Percentiles rank a stretch among this genome's conserved stretches.
Evolutionary conservation across 2,888 invertebrate genomes (phyloP).

Genomic region (Lepidocyrtinus sp.): DNA sequence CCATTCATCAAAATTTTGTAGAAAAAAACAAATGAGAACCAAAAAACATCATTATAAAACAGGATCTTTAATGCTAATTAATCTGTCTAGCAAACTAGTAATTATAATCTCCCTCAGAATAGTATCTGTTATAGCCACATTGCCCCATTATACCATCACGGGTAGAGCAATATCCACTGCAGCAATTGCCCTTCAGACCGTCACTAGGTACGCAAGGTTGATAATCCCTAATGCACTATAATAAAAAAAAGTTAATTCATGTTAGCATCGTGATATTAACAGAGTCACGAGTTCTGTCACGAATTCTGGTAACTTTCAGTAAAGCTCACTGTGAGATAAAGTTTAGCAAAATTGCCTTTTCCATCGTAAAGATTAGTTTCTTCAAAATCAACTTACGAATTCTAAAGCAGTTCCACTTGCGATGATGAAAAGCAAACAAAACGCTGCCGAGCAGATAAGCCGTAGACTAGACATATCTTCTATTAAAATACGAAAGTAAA

Average conservation of each 20-base stretch:
- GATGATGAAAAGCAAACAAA: slow-evolving; percentile 57
- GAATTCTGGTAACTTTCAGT: neutral
- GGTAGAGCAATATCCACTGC: slow-evolving; percentile 57
- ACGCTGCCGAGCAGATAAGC: slow-evolving; percentile 8
- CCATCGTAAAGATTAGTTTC: neutral
- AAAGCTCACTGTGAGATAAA: neutral
- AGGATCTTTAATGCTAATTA: too few relatives aligned
- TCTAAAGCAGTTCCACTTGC: slow-evolving; percentile 42
- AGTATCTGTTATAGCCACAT: slow-evolving; percentile 50
- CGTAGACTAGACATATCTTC: slow-evolving; percentile 16
- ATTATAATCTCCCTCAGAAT: slow-evolving; percentile 56
- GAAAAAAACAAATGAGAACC: too few relatives aligned
- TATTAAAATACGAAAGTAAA: neutral
- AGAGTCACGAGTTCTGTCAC: neutral
- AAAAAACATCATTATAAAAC: too few relatives aligned
- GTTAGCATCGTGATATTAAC: neutral
- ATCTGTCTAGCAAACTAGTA: too few relatives aligned
- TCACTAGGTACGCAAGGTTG: slow-evolving; percentile 62
- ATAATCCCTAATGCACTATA: slow-evolving; percentile 56
- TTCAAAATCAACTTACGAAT: slow-evolving; percentile 45
- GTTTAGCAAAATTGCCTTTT: neutral
- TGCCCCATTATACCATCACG: slow-evolving; percentile 56
- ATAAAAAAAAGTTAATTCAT: slow-evolving; percentile 20
- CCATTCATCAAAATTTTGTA: too few relatives aligned
- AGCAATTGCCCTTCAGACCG: slow-evolving; percentile 63